Base-by-base conservation (phyloP, 2,113 vertebrate genomes). In the Chionodraco myersi region DNA sequence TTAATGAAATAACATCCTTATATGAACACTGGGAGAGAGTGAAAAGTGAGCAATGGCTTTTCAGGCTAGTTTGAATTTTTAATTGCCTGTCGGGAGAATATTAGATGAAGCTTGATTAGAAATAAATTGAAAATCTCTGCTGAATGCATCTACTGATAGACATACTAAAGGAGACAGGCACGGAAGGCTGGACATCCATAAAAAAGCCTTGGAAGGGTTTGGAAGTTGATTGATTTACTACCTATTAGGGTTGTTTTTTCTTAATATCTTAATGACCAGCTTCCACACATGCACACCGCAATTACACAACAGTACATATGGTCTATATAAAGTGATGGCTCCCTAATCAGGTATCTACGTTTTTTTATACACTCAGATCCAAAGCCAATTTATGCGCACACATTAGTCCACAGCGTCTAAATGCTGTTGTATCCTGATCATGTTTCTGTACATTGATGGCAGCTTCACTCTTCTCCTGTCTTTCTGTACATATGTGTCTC, bases 31-130 rank as follows among this genome's bases (percentile, higher is more conserved):
- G 89, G 86, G 90, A 94, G 92, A 91, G 92, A 91, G 87, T 93
- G 92, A 93, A 91, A 94, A 91, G 93, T 94, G 93, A 95, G 94
- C 92, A 95, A 95, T 95, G 93, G 91, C 92, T 94, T 94, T 94
- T 92, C 92, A 89, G 91, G 89, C 84, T 92, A 92, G 93, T 94
- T 94, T 91, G 93, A 94, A 92, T 93, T 94, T 95, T 94, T 95
- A 95, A 95, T 95, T 94, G 93, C 92, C 94, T 95, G 94, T 94
- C 93, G 88, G 88, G 94, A 94, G 93, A 94, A 94, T 94, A 95
- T 95, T 95, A 95, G 92, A 95, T 95, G 94, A 95, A 92, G 92
- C 92, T 93, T 95, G 93, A 95, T 95, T 94, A 93, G 94, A 95
- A 95, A 95, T 95, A 95, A 95, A 95, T 95, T 95, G 92, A 92